Conservation (phyloP, 1,140 invertebrate genomes). For the Apis mellifera region Amel_HAv3.1 CM009940.2:7648001-7648500, state of each 20-base stretch:
- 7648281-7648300: not conserved
- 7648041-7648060: not conserved
- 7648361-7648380: slow-evolving; percentile 2
- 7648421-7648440: not conserved
- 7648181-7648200: too few relatives aligned
- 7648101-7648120: slow-evolving; percentile 37
- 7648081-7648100: slow-evolving; percentile 33
- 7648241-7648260: slow-evolving; percentile 21
- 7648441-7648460: not conserved
- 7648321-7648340: not conserved
- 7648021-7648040: not conserved
- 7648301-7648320: slow-evolving; percentile 21
- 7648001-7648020: not conserved
- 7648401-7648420: not conserved
- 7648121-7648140: slow-evolving; percentile 59
- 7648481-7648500: too few relatives aligned
- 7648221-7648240: slow-evolving; percentile 13
- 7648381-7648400: too few relatives aligned
- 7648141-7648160: slow-evolving; percentile 31
- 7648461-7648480: not conserved
- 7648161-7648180: not conserved
- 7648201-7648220: not conserved
- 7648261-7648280: slow-evolving; percentile 31
- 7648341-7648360: not conserved
- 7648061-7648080: not conserved